Evolutionary conservation across 2,113 vertebrate species (phyloP).

Genomic region (Anoura caudifer): DNA sequence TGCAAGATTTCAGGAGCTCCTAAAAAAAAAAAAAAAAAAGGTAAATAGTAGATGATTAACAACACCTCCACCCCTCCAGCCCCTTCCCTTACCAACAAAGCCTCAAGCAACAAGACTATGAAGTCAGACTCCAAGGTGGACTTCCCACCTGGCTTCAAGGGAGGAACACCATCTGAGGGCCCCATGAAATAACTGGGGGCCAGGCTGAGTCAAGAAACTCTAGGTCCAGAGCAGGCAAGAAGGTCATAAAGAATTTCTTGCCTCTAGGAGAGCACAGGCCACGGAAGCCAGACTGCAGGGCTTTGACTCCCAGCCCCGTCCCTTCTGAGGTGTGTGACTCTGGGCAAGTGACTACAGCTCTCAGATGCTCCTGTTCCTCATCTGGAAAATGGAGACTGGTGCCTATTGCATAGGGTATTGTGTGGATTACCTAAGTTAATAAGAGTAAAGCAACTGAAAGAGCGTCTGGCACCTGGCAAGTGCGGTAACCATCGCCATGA

Average conservation of each 20-base stretch:
- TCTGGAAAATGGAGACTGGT: not conserved
- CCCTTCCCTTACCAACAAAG: not conserved
- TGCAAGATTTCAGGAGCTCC: slow-evolving; percentile 84
- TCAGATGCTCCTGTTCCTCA: not conserved
- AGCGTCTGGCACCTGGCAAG: not conserved
- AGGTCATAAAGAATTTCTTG: not conserved
- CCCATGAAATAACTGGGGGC: not conserved
- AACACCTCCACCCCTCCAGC: not conserved
- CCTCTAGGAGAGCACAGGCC: not conserved
- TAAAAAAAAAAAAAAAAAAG: slow-evolving; percentile 40
- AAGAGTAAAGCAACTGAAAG: not conserved
- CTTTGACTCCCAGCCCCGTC: not conserved
- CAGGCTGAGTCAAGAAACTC: not conserved
- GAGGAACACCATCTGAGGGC: not conserved
- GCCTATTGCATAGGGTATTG: not conserved
- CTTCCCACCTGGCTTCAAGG: not conserved
- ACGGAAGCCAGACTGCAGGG: not conserved
- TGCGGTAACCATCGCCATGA: not conserved
- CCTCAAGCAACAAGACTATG: not conserved
- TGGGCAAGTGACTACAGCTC: not conserved
- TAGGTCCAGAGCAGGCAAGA: not conserved
- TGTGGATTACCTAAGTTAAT: not conserved
- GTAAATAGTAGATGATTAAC: not conserved
- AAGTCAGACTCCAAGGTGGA: not conserved
- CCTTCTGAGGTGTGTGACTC: not conserved